Evolutionary conservation across 2,797 vertebrate genomes (phyloP).

Genomic region (Prionace glauca): DNA sequence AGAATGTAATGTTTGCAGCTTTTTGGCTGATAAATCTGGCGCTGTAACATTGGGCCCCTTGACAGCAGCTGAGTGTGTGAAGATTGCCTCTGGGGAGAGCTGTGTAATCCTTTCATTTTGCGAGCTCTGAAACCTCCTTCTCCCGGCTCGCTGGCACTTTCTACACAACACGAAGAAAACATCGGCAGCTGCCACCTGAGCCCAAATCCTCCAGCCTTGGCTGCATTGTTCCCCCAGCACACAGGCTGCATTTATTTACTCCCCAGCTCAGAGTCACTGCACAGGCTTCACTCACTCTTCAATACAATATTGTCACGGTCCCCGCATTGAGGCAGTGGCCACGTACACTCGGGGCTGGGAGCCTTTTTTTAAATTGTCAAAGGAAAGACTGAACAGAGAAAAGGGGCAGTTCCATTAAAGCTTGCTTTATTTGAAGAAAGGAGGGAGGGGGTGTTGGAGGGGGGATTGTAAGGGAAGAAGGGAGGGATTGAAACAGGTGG

Average conservation of each 20-base stretch:
- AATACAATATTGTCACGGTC: constrained; percentile 16
- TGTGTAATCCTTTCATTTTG: constrained; percentile 20
- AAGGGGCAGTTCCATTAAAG: not conserved
- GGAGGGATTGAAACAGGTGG: not conserved
- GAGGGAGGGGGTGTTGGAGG: no score
- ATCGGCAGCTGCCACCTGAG: not conserved
- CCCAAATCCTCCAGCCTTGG: not conserved
- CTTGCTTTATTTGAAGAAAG: not conserved
- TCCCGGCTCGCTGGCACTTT: not conserved
- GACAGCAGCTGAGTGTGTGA: not conserved
- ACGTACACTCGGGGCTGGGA: not conserved
- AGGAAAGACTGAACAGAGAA: not conserved
- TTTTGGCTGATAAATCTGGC: not conserved
- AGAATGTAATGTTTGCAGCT: not conserved
- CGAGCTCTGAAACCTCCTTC: not conserved
- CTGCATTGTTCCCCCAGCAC: not conserved
- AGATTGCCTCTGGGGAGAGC: not conserved
- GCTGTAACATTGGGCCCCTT: not conserved
- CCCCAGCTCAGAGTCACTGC: not conserved
- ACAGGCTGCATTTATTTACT: not conserved
- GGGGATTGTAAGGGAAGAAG: not conserved
- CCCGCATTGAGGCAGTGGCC: not conserved
- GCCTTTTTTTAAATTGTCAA: not conserved
- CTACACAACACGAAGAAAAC: not conserved
- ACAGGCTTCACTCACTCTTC: not conserved